Base-by-base conservation (phyloP, 2,113 vertebrate species). In the Cricetomys ansorgei region DNA sequence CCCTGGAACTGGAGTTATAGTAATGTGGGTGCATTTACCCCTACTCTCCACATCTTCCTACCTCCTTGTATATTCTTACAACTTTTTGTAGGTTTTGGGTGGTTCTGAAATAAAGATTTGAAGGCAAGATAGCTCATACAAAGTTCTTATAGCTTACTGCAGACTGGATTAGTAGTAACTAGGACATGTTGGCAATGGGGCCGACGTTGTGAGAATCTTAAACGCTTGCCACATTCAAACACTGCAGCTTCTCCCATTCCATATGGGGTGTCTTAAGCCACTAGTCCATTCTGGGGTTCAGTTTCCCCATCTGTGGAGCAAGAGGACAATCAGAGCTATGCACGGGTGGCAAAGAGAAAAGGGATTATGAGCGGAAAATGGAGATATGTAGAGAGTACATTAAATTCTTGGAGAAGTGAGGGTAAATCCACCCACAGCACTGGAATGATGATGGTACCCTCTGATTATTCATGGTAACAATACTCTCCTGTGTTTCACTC, bases 101-200 rank as follows among this genome's bases (percentile, higher is more conserved):
- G 67, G 76, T 92, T 95, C 70, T 48, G n/a, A 76, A 93, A 77
- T 92, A 88, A 93, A 92, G 70, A 72, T 53, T 67, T 3, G 3
- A 50, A 23, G 45, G 48, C 80, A 83, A 23, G 25, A 50, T 69
- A 70, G 67, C 9, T 8, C 40, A 64, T 17, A 34, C 57, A 67
- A 92, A 87, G 17, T 25, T 73, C n/a, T 70, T 77, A 5, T 3
- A 59, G 50, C 40, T 57, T 64, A 64, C 59, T 76, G 59, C 86
- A 43, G 34, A 3, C 7, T 80, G 5, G 37, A 62, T 27, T 29
- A 25, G 64, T 45, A 53, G 79, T 50, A 75, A 86, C 62, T 34
- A 50, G 0, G 4, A 79, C 13, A 67, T 50, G 34, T 31, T 83
- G 48, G 31, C 40, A 3, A 50, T 75, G 65, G 80, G 69, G 92